phyloP scores from a whole-genome alignment of 2,888 invertebrate genomes.

The Drosophila mayaguana region DNA sequence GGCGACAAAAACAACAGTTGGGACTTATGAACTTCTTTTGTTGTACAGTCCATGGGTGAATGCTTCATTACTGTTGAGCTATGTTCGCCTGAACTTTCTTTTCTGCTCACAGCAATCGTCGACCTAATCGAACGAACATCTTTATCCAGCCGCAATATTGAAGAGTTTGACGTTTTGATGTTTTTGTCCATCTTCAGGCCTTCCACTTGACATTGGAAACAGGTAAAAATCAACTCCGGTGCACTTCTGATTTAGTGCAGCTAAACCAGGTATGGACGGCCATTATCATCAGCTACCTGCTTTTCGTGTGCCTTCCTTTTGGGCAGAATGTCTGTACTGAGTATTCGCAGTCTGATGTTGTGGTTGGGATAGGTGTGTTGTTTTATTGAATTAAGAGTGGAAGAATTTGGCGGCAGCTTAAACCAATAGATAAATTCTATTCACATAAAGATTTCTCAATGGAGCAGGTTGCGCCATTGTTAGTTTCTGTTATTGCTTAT shows the following conservation, averaged over 20 bases:
- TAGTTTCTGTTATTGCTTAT: constrained; percentile 11
- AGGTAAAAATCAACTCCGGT: constrained; percentile 2
- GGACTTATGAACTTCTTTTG: constrained; percentile 33
- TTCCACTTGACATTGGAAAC: neutral
- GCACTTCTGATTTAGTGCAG: neutral
- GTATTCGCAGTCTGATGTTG: neutral
- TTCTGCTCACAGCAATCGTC: constrained; percentile 70
- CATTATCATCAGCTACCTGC: constrained; percentile 7
- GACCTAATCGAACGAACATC: constrained; percentile 83
- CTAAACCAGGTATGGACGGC: neutral
- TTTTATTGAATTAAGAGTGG: neutral
- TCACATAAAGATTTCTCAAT: neutral
- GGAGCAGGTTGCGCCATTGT: constrained; percentile 36
- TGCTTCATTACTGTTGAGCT: neutral
- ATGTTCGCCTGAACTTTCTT: neutral
- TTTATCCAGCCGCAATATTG: constrained; percentile 48
- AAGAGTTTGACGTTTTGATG: constrained; percentile 13
- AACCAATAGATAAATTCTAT: neutral
- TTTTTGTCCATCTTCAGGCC: constrained; percentile 67
- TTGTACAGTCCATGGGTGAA: neutral
- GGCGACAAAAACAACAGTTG: constrained; percentile 26
- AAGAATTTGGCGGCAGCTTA: neutral
- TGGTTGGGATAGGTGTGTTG: neutral
- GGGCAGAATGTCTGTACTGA: neutral
- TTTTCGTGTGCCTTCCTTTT: neutral